Percentiles rank a stretch among this genome's conserved stretches.
phyloP scores from a whole-genome alignment of 2,888 invertebrate genomes.

The Galerucella calmariensis region DNA sequence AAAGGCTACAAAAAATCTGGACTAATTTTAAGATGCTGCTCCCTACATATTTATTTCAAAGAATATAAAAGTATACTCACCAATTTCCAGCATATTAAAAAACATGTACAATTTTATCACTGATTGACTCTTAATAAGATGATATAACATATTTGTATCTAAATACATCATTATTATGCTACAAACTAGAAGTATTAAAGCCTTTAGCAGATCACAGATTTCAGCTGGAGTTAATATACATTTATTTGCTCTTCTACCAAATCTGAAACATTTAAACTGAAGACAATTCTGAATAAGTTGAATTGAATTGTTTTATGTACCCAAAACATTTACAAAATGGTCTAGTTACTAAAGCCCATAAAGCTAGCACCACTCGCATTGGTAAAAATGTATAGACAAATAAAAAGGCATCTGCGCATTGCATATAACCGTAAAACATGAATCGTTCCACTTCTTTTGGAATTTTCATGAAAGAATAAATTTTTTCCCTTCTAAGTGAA shows the following conservation, averaged over 20 bases:
- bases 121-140: constrained; percentile 96
- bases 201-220: constrained; percentile 95
- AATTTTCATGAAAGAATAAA: constrained; percentile 96
- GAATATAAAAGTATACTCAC: background rate
- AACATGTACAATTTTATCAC: constrained; percentile 99
- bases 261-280: constrained; percentile 47
- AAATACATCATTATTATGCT: constrained; percentile 89
- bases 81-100: constrained; percentile 98
- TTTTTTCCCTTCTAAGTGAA: constrained; percentile 92
- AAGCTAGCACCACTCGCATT: constrained; percentile 86
- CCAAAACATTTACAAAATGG: constrained; percentile 81
- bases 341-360: constrained; percentile 82
- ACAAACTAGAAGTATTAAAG: constrained; percentile 85
- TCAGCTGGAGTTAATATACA: constrained; percentile 85
- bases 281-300: constrained; percentile 1
- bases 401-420: constrained; percentile 96
- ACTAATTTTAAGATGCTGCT: too few species aligned
- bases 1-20: too few species aligned
- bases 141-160: constrained; percentile 98
- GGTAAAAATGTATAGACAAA: constrained; percentile 98
- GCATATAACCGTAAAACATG: constrained; percentile 93
- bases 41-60: too few species aligned
- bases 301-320: constrained; percentile 61
- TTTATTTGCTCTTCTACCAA: constrained; percentile 64
- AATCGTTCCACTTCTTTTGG: constrained; percentile 93